Base-by-base conservation (phyloP, 2,888 invertebrate species). In the Epirrhoe tristata region DNA sequence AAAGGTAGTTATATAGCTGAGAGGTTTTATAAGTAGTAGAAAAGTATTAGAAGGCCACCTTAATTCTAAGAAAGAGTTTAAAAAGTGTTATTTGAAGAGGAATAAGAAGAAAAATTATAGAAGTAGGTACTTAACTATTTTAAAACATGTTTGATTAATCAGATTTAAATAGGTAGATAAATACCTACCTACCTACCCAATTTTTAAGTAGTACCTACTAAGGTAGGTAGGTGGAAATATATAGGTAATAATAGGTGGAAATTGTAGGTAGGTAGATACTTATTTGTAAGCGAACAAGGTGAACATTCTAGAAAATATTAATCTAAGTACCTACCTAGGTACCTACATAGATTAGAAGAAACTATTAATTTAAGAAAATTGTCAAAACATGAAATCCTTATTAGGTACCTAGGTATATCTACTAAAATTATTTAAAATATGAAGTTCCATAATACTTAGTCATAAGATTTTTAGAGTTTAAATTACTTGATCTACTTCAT, bases 381-480 rank as follows among this genome's bases (percentile, higher is more conserved):
- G 24, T 3, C 24, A 24, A 24, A 24, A 43, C 39, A 43, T 12
- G 5, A 43, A 43, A 43, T 12, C 12, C 39, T 43, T 43, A 43
- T 12, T 1, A n/a, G n/a, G n/a, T n/a, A n/a, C n/a, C n/a, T n/a
- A n/a, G n/a, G n/a, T n/a, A n/a, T n/a, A 24, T 24, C 1, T 24
- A 24, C 24, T 39, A 39, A 43, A 12, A 10, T 10, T 10, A 12
- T 12, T 43, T 12, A 43, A 10, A 10, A 12, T 43, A 43, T 43
- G 12, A 43, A 43, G 39, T 43, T 43, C 12, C 12, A 43, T 43
- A 43, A 12, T 43, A 43, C 12, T 43, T 43, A 43, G 12, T 43
- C 39, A 43, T 43, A 34, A 34, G 34, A 53, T 34, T 14, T 53
- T 51, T 51, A 17, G 10, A 24, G 17, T 51, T 51, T 51, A 17